Evolutionary conservation across 53 echinoderm and acorn worm species (phyloP).

Genomic region (Zoroaster sp.): DNA sequence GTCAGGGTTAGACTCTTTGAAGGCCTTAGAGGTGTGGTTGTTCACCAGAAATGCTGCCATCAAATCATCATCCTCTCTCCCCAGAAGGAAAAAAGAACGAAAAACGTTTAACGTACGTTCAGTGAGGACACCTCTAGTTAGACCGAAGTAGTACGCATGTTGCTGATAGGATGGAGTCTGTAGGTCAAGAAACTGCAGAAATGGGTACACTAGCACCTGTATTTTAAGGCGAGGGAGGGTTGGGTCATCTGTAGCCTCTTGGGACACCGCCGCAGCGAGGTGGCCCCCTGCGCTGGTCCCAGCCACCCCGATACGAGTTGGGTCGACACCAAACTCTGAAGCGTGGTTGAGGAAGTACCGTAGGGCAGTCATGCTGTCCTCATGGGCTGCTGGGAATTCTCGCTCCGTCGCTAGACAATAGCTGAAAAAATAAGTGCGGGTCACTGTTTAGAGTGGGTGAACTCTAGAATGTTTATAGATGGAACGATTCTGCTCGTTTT

Average conservation of each 20-base stretch:
- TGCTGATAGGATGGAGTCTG: constrained; percentile 79
- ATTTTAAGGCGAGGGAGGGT: constrained; percentile 62
- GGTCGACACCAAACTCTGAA: constrained; percentile 61
- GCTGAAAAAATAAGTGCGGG: too few species aligned
- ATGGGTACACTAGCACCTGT: constrained; percentile 77
- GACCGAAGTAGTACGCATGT: constrained; percentile 59
- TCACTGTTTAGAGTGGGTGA: background rate
- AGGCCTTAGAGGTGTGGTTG: constrained; percentile 53
- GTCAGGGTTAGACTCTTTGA: constrained; percentile 25
- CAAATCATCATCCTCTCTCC: constrained; percentile 47
- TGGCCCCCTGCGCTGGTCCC: constrained; percentile 90
- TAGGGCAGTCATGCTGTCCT: constrained; percentile 62
- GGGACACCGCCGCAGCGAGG: constrained; percentile 66
- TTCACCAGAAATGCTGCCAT: constrained; percentile 54
- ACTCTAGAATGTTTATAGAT: background rate
- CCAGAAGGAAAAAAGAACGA: constrained; percentile 59
- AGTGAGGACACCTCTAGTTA: constrained; percentile 53
- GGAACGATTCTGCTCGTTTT: too few species aligned
- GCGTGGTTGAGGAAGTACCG: constrained; percentile 70
- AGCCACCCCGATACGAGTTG: constrained; percentile 61
- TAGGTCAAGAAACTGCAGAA: constrained; percentile 70
- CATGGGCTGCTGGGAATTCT: constrained; percentile 62
- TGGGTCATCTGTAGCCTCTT: constrained; percentile 39
- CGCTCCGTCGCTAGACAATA: constrained; percentile 71
- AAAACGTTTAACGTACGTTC: constrained; percentile 36